Percentiles rank a stretch among this genome's conserved stretches.
Conservation (phyloP, 2,888 invertebrate genomes). For the Hyalella azteca region DNA sequence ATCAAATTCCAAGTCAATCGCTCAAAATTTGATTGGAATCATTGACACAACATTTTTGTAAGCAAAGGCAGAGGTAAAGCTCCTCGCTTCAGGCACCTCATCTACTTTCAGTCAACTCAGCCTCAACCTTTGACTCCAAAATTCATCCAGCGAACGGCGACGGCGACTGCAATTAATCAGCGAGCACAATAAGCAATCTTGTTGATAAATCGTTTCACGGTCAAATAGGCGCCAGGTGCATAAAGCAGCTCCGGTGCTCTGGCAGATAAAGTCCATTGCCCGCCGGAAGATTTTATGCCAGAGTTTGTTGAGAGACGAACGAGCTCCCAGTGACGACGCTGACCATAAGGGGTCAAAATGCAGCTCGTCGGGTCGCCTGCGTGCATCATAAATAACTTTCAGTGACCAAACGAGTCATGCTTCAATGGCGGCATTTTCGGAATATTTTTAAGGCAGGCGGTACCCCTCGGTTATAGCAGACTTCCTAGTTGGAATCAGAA, state of each 20-base stretch:
- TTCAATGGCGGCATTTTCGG: background rate
- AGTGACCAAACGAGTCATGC: slow-evolving; percentile 6
- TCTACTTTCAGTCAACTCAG: no score
- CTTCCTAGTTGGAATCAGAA: no score
- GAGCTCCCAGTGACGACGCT: background rate
- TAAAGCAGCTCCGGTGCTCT: slow-evolving; percentile 3
- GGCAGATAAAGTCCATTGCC: slow-evolving; percentile 29
- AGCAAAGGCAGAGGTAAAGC: no score
- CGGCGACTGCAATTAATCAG: background rate
- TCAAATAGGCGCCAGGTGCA: slow-evolving; percentile 33
- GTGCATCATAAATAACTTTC: background rate
- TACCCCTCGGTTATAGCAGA: no score
- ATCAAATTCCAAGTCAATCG: no score
- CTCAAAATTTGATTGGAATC: no score
- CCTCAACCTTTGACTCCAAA: no score
- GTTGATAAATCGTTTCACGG: slow-evolving; percentile 34
- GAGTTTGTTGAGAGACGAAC: background rate
- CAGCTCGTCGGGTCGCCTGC: background rate
- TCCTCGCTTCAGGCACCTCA: no score
- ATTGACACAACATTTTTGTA: no score
- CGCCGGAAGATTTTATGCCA: slow-evolving; percentile 2
- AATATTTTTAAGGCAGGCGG: background rate
- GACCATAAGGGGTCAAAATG: slow-evolving; percentile 12
- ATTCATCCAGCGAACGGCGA: background rate
- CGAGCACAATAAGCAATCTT: background rate